Evolutionary conservation across 2,888 invertebrate genomes (phyloP).

Genomic region (Clusia tigrina): DNA sequence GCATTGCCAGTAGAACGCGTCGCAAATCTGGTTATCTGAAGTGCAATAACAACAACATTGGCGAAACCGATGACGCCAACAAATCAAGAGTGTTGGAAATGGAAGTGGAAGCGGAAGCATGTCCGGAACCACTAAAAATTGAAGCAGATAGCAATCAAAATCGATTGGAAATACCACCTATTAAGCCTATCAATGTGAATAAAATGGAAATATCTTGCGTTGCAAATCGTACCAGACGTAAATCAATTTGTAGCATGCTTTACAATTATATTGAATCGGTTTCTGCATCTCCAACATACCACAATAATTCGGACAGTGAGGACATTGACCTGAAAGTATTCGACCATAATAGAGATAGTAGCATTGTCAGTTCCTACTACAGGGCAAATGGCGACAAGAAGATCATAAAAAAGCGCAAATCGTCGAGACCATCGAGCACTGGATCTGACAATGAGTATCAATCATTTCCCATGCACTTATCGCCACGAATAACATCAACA

Average conservation of each 20-base stretch:
- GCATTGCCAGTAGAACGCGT: neutral
- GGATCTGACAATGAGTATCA: too few species aligned
- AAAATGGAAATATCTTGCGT: neutral
- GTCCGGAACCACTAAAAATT: neutral
- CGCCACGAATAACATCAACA: too few species aligned
- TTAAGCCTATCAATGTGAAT: neutral
- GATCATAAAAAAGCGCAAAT: too few species aligned
- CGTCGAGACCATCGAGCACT: too few species aligned
- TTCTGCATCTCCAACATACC: too few species aligned
- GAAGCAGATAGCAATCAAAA: neutral
- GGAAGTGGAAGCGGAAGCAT: neutral
- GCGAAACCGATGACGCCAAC: neutral
- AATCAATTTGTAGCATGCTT: neutral
- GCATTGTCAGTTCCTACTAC: too few species aligned
- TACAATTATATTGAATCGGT: neutral
- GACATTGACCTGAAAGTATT: too few species aligned
- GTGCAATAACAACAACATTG: neutral
- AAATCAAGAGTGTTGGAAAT: neutral
- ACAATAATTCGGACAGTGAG: too few species aligned
- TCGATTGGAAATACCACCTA: neutral
- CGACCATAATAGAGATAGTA: too few species aligned
- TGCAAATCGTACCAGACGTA: neutral
- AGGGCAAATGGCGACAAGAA: too few species aligned
- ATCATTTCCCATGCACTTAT: too few species aligned
- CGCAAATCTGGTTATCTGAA: neutral